Evolutionary conservation across 1,140 invertebrate species (phyloP).

Genomic region (Heliconius melpomene): DNA sequence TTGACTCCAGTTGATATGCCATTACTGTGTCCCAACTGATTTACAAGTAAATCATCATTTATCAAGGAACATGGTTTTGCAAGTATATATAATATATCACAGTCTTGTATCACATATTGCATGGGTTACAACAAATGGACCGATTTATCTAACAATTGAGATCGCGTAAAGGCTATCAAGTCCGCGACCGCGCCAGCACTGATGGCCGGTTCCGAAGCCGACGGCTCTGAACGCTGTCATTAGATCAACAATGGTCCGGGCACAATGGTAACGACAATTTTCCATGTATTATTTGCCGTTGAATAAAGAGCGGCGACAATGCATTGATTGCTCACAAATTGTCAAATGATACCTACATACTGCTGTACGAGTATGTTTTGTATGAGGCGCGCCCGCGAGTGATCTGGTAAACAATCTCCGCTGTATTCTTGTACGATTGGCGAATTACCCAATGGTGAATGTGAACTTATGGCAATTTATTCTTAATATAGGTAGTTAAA

Average conservation of each 20-base stretch:
- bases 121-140: slow-evolving; percentile 24
- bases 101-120: background rate
- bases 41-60: slow-evolving; percentile 3
- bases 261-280: slow-evolving; percentile 79
- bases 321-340: slow-evolving; percentile 80
- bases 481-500: background rate
- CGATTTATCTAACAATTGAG: slow-evolving; percentile 36
- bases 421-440: slow-evolving; percentile 24
- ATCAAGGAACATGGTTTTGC: background rate
- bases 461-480: background rate
- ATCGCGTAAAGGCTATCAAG: slow-evolving; percentile 44
- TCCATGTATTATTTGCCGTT: slow-evolving; percentile 77
- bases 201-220: slow-evolving; percentile 64
- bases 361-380: slow-evolving; percentile 67
- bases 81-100: background rate
- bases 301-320: slow-evolving; percentile 80
- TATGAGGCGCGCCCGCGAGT: slow-evolving; percentile 66
- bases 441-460: background rate
- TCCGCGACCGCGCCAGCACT: slow-evolving; percentile 58
- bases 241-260: slow-evolving; percentile 70
- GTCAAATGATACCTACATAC: slow-evolving; percentile 71
- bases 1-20: slow-evolving; percentile 60
- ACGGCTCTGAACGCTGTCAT: slow-evolving; percentile 74
- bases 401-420: slow-evolving; percentile 62
- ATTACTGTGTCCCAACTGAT: slow-evolving; percentile 38